A percentile compares a stretch with the other conserved stretches of the same genome.
These are phyloP conservation scores for Eueremaeus valkanovi DNA, from an alignment of 2,888 invertebrate species.

Conservation along the genomic window DNA sequence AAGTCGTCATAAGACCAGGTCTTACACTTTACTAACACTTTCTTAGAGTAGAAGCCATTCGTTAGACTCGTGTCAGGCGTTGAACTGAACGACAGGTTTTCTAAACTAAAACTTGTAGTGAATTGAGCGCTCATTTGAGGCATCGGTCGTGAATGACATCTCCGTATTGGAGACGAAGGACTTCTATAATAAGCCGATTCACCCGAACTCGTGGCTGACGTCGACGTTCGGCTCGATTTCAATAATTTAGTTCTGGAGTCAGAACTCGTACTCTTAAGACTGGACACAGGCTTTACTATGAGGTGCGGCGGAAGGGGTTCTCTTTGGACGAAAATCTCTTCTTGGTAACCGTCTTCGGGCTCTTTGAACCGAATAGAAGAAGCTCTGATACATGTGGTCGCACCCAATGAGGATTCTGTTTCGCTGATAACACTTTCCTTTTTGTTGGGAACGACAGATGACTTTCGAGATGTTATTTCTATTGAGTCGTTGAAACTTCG, in stretches of 20 bases:
- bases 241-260: constrained; percentile 13
- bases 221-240: background rate
- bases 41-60: background rate
- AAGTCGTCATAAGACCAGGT: constrained; percentile 43
- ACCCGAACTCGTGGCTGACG: constrained; percentile 29
- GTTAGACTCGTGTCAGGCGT: background rate
- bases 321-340: constrained; percentile 30
- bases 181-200: background rate
- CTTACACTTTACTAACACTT: background rate
- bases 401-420: constrained; percentile 31
- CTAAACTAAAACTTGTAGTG: constrained; percentile 31
- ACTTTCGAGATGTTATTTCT: constrained; percentile 20
- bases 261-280: constrained; percentile 28
- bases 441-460: constrained; percentile 5
- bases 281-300: constrained; percentile 17
- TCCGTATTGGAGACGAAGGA: background rate
- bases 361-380: constrained; percentile 41
- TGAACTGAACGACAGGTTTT: constrained; percentile 11
- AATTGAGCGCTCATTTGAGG: constrained; percentile 14
- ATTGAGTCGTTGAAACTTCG: constrained; percentile 36
- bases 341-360: background rate
- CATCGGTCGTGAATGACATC: background rate
- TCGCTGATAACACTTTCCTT: constrained; percentile 31
- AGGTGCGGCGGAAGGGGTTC: constrained; percentile 23
- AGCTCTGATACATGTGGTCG: constrained; percentile 20